Conservation (phyloP, 2,797 vertebrate species). For the Cryptoprocta ferox region DNA sequence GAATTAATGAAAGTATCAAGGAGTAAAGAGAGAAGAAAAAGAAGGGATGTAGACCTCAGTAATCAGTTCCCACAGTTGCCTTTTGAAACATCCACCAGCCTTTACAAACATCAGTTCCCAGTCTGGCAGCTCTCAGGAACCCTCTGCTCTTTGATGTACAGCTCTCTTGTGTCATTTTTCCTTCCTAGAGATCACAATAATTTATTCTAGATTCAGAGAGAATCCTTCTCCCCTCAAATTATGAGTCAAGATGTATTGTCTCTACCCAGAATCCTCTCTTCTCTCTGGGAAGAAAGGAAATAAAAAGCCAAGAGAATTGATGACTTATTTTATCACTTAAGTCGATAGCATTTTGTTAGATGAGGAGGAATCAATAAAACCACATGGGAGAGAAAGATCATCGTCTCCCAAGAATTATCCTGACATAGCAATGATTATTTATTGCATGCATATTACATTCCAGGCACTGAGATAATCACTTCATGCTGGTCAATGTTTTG, state of each 20-base stretch:
- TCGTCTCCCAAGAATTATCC: not conserved
- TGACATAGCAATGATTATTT: not conserved
- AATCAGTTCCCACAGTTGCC: not conserved
- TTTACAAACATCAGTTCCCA: not conserved
- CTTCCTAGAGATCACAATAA: not conserved
- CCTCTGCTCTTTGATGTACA: not conserved
- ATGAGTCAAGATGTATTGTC: not conserved
- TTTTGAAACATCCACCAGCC: not conserved
- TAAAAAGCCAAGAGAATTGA: not conserved
- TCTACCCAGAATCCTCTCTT: not conserved
- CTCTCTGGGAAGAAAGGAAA: not conserved
- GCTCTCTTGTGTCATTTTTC: not conserved
- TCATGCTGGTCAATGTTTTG: not conserved
- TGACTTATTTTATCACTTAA: not conserved
- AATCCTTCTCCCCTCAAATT: not conserved
- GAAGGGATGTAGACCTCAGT: not conserved
- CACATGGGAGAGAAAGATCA: not conserved
- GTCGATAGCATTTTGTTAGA: not conserved
- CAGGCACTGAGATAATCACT: not conserved
- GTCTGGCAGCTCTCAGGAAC: not conserved
- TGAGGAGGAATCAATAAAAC: not conserved
- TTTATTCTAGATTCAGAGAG: not conserved
- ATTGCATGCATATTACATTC: not conserved
- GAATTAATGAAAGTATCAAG: not conserved
- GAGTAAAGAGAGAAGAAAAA: not conserved